Evolutionary conservation across 2,797 vertebrate species (phyloP), one percentile per base, ranked within the genome.

Genomic region (Sebastiscus tertius): DNA sequence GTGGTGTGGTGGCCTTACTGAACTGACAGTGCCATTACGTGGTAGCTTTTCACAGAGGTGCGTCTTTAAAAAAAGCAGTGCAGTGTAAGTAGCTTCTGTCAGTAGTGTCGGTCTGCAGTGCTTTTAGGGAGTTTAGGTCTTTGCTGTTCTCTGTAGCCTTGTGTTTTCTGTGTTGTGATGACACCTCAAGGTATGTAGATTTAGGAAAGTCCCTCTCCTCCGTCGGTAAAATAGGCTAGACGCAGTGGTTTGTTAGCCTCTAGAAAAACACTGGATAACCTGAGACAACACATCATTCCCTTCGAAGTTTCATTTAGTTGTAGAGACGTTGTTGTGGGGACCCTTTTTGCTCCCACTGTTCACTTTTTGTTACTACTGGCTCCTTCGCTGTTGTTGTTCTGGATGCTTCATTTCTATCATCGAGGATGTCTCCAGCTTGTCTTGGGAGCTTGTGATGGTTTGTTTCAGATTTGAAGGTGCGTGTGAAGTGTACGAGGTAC

Each of bases 91-190:
- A 91, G 90, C 83, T 91, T 87, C 82, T 82, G 87, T 91, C 86
- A 81, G 89, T 92, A 74, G 68, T 89, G 82, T 89, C 80, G 20
- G 78, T 81, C 83, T 78, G 86, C 81, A 20, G 86, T 83, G 80
- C 89, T n/a, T 86, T 82, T 88, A 81, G 90, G 84, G 81, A 77
- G 75, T 88, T 73, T 77, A 81, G 80, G 85, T 90, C 82, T 86
- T 85, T 72, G 82, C 84, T 91, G 86, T 91, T 85, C 85, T 93
- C 88, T 74, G 89, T 93, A 90, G 85, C 87, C 78, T 90, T 86
- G 86, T 91, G 89, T 90, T 86, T 86, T 90, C 81, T 80, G 63
- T 92, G 83, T 85, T 77, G 86, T 90, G 86, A 80, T 55, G 70
- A 87, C 85, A 83, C 72, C 77, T 86, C 77, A 59, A 86, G 85